phyloP scores from a whole-genome alignment of 2,888 invertebrate species.

The Seira ritae region DNA sequence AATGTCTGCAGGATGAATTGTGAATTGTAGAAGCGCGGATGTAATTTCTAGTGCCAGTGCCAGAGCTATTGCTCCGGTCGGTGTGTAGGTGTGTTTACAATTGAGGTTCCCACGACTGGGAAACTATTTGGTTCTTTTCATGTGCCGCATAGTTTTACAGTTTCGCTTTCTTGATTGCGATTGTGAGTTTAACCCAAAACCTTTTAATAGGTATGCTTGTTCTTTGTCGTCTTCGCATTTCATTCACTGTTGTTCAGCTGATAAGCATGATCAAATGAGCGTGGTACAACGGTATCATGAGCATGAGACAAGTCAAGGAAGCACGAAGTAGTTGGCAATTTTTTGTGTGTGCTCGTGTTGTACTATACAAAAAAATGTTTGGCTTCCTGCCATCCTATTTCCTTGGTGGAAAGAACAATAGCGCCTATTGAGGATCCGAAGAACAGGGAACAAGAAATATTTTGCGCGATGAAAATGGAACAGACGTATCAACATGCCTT shows the following conservation, averaged over 20 bases:
- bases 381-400: neutral
- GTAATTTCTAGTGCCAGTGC: no score
- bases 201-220: no score
- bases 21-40: no score
- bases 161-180: no score
- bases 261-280: neutral
- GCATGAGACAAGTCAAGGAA: neutral
- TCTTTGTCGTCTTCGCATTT: no score
- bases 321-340: neutral
- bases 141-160: no score
- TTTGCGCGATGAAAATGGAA: slow-evolving; percentile 3
- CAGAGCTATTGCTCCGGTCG: no score
- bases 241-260: neutral
- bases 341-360: neutral
- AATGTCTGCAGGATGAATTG: no score
- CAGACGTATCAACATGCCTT: neutral
- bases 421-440: neutral
- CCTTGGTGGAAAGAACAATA: slow-evolving; percentile 2
- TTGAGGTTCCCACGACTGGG: neutral
- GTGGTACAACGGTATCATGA: no score
- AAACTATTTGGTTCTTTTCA: neutral
- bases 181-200: no score
- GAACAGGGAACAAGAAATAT: neutral
- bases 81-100: slow-evolving; percentile 2
- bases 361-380: neutral